phyloP scores from a whole-genome alignment of 2,797 vertebrate species.

The Lacerta viridis region DNA sequence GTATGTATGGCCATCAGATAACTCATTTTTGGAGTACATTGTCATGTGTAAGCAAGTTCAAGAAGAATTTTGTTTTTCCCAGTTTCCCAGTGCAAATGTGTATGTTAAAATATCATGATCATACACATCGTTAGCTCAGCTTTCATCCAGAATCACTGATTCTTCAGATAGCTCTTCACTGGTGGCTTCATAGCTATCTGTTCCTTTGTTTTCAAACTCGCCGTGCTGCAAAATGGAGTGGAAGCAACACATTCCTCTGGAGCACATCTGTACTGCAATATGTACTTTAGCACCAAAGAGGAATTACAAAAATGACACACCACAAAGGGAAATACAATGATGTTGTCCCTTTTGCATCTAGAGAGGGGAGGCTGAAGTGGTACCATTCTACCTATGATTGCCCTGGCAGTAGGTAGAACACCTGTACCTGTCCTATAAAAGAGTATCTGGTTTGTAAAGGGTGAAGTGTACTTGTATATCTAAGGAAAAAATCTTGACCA shows the following conservation, averaged over 20 bases:
- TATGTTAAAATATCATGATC: background rate
- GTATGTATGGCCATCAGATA: background rate
- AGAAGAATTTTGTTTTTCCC: background rate
- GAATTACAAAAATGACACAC: no score
- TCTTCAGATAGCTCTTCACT: background rate
- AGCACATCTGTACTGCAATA: background rate
- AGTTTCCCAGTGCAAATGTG: background rate
- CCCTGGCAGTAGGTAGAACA: background rate
- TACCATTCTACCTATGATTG: background rate
- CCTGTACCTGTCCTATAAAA: background rate
- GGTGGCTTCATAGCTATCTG: background rate
- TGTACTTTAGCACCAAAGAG: background rate
- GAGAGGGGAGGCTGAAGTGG: background rate
- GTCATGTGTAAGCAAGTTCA: conserved; percentile 4
- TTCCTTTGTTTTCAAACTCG: background rate
- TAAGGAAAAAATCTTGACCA: background rate
- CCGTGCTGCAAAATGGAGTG: background rate
- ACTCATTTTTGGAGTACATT: conserved; percentile 24
- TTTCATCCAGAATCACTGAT: background rate
- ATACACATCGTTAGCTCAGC: no score
- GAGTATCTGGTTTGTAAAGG: background rate
- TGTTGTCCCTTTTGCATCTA: background rate
- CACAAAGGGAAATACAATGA: no score
- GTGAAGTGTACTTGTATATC: background rate
- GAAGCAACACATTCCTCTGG: background rate